Evolutionary conservation across 2,888 invertebrate species (phyloP), one percentile per base, ranked within the genome.

Genomic region (Pelosia muscerda): DNA sequence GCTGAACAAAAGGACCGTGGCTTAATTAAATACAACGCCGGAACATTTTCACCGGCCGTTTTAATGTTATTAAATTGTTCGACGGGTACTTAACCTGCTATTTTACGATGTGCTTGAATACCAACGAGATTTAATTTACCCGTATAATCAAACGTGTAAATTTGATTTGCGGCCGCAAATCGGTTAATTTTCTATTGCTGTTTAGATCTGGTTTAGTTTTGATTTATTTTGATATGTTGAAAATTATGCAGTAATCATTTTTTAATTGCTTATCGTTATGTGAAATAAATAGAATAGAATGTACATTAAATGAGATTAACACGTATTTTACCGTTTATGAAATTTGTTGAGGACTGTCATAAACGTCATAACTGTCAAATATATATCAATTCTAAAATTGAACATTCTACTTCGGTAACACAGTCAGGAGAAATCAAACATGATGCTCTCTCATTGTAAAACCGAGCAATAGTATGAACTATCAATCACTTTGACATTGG

Each of bases 1-100:
- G 84, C 83, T 76, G 81, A 84, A 86, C 86, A 87, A 91, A 90
- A 89, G 91, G 90, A 83, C 86, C 79, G 79, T 72, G 82, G 85
- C 90, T 93, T 94, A 93, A 92, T 94, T 92, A 94, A 93, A 93
- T 90, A 92, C 90, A 88, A 85, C 85, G 86, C 85, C 84, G 84
- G 87, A 89, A 89, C 88, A 85, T 90, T 89, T 90, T 86, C 86
- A 83, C 85, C 87, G 89, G 87, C 88, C 90, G 90, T 92, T 94
- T 92, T 90, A 91, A 91, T 90, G 91, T 93, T 93, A 94, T 94
- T 94, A 93, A 94, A 93, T 91, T 92, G 92, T 93, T 92, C 91
- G 90, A 89, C 88, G 88, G 87, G 78, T 85, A 86, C 88, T 90
- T 88, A 87, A 88, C 89, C 86, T 85, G 84, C 81, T 86, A 87